Percentiles rank a stretch among this genome's conserved stretches.
phyloP scores from a whole-genome alignment of 2,888 invertebrate species.

The Rutpela maculata region DNA sequence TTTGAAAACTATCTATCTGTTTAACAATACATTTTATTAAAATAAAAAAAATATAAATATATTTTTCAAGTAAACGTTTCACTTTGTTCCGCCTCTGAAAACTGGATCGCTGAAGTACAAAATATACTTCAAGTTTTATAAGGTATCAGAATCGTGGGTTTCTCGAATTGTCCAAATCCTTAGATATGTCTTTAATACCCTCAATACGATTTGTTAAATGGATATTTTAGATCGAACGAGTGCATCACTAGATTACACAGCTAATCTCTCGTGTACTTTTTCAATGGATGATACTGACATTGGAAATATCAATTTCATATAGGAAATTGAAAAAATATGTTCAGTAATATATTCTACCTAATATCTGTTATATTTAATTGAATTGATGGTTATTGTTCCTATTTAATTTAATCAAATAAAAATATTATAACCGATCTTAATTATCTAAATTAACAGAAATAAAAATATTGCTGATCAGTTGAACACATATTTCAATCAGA shows the following conservation, averaged over 20 bases:
- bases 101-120: neutral
- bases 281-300: neutral
- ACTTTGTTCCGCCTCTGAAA: neutral
- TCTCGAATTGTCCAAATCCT: constrained; percentile 19
- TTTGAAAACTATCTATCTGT: too few species aligned
- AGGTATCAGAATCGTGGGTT: neutral
- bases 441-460: too few species aligned
- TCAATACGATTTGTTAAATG: constrained; percentile 25
- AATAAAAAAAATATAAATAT: too few species aligned
- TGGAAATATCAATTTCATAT: neutral
- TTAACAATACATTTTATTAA: too few species aligned
- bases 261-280: neutral
- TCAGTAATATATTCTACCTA: neutral
- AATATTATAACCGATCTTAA: too few species aligned
- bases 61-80: too few species aligned
- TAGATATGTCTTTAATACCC: constrained; percentile 24
- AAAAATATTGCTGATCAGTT: too few species aligned
- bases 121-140: neutral
- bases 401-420: too few species aligned
- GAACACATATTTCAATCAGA: too few species aligned
- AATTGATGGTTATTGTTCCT: too few species aligned
- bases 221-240: constrained; percentile 16
- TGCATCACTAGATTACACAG: constrained; percentile 11
- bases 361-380: too few species aligned
- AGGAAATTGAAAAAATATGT: neutral